Conservation (phyloP, 92 coral and sea anemone species). For the Anthopleura xanthogrammica region DNA sequence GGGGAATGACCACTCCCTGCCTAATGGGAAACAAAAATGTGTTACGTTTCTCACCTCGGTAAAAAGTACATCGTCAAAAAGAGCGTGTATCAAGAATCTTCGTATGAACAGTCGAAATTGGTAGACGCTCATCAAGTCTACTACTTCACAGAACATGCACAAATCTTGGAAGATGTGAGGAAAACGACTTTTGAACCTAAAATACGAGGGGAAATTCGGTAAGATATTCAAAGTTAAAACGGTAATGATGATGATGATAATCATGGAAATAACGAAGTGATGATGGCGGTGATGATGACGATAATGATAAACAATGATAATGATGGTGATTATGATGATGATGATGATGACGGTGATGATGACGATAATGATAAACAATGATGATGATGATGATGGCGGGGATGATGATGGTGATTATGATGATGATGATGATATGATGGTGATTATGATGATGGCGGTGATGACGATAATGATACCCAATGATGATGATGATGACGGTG, state of each 20-base stretch:
- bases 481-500: neutral
- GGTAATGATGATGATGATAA: neutral
- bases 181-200: conserved; percentile 74
- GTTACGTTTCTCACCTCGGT: conserved; percentile 54
- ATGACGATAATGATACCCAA: neutral
- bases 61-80: conserved; percentile 81
- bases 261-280: neutral
- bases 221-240: neutral
- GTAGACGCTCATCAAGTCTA: conserved; percentile 85
- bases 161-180: conserved; percentile 87
- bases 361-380: no score
- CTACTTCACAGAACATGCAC: conserved; percentile 91
- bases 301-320: no score
- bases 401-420: no score
- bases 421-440: no score
- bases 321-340: no score
- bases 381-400: no score
- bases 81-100: conserved; percentile 74
- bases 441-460: no score
- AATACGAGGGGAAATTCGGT: neutral
- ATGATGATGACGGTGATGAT: no score
- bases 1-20: no score
- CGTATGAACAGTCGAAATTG: conserved; percentile 77
- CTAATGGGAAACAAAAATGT: neutral
- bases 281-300: no score